Base-by-base conservation (phyloP, 1,140 invertebrate species). In the Agrilus planipennis region DNA sequence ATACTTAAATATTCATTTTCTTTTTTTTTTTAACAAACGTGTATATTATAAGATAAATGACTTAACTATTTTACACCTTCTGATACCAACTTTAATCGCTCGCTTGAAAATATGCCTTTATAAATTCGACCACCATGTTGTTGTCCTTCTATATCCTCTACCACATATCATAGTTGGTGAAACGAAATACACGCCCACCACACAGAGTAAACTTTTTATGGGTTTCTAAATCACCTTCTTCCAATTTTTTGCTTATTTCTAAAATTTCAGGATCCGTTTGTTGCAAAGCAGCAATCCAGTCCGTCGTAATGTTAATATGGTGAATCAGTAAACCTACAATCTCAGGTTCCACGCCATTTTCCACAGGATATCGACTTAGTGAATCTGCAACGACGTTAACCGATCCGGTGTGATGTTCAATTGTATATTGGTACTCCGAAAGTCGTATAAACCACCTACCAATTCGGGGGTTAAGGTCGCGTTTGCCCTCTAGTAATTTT, bases 401-500 rank as follows among this genome's bases (percentile, higher is more conserved):
- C 29, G 6, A n/a, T 21, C 45, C 47, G 14, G 42, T 50, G 4
- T 39, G 30, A 39, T 51, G 34, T 20, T 51, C 46, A 5, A 51
- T 25, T 2, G 28, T 31, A 29, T 47, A 47, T 19, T 40, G 14
- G 16, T 38, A 47, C 17, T 51, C 39, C 1, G 49, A 48, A 27
- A 51, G 27, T 15, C 35, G 34, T 0, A 48, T 21, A 34, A 51
- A 51, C 49, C 49, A 51, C 16, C 49, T 22, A 2, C 49, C 46
- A 5, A 51, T 45, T 19, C 46, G 17, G 7, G 50, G 45, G 34
- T 47, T 46, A 10, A 48, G 12, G 21, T 51, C 43, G 41, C 23
- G n/a, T 19, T 51, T 49, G 14, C 44, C 18, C 17, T 23, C 43
- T 22, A 48, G 14, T 21, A 42, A 25, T 28, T 46, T 49, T 17